A percentile compares a stretch with the other conserved stretches of the same genome.
These are phyloP conservation scores for Copsychus sechellarum DNA, from an alignment of 2,113 vertebrate species.

Conservation along the genomic window DNA sequence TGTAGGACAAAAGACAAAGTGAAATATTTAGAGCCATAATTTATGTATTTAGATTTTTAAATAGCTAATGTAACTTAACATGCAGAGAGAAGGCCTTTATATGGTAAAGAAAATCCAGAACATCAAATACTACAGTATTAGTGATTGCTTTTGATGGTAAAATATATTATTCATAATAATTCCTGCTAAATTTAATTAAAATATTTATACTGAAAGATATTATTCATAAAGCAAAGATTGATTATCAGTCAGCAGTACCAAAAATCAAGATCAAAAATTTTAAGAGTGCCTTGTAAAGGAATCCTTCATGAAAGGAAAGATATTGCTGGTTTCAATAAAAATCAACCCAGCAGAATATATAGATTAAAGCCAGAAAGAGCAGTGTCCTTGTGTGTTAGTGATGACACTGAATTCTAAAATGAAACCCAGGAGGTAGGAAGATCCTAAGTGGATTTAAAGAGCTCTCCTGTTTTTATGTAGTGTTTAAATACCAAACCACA, in stretches of 20 bases:
- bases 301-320: background rate
- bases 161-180: background rate
- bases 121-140: background rate
- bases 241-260: background rate
- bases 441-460: background rate
- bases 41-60: background rate
- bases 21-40: background rate
- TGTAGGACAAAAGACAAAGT: background rate
- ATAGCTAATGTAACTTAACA: background rate
- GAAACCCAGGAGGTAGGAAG: background rate
- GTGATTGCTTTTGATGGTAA: background rate
- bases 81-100: background rate
- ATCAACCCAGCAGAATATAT: background rate
- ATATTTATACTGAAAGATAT: background rate
- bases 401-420: background rate
- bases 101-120: background rate
- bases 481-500: background rate
- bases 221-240: constrained; percentile 1
- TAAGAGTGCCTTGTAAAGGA: background rate
- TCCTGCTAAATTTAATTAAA: background rate
- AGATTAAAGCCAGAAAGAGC: background rate
- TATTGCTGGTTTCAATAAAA: background rate
- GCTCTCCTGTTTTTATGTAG: background rate
- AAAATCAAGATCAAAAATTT: background rate
- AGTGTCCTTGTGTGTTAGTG: background rate